Percentiles rank a stretch among this genome's conserved stretches.
These are phyloP conservation scores for Pseudocheirus occidentalis DNA, from an alignment of 2,797 vertebrate species.

Conservation along the genomic window DNA sequence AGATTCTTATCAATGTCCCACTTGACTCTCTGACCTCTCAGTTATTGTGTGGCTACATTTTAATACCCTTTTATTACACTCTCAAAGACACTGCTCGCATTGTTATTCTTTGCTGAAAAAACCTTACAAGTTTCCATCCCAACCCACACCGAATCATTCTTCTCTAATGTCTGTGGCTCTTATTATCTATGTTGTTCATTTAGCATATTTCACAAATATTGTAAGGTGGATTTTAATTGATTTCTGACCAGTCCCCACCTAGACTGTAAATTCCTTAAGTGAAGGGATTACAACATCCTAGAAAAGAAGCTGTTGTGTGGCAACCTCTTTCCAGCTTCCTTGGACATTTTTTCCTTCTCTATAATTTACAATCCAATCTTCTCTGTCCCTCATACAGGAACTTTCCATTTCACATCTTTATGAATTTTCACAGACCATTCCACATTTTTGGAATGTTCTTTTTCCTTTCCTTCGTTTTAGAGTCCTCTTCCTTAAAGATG, in stretches of 20 bases:
- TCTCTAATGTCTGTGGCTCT: neutral
- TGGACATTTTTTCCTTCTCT: neutral
- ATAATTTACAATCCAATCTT: conserved; percentile 8
- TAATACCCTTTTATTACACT: neutral
- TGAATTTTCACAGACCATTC: neutral
- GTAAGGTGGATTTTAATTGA: neutral
- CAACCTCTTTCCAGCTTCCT: neutral
- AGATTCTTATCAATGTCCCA: neutral
- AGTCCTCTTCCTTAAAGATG: neutral
- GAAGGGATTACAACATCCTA: neutral
- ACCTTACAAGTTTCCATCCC: neutral
- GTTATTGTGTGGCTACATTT: neutral
- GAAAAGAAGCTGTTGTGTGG: neutral
- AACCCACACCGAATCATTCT: neutral
- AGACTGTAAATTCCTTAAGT: neutral
- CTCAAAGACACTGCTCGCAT: neutral
- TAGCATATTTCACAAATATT: neutral
- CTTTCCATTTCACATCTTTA: neutral
- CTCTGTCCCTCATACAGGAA: neutral
- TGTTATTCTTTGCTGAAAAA: neutral
- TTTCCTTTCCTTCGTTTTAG: neutral
- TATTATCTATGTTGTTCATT: neutral
- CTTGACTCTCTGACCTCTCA: neutral
- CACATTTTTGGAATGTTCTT: neutral
- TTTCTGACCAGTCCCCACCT: neutral